These are phyloP conservation scores for Julus scandinavius DNA, from an alignment of 2,888 invertebrate genomes.

Conservation along the genomic window DNA sequence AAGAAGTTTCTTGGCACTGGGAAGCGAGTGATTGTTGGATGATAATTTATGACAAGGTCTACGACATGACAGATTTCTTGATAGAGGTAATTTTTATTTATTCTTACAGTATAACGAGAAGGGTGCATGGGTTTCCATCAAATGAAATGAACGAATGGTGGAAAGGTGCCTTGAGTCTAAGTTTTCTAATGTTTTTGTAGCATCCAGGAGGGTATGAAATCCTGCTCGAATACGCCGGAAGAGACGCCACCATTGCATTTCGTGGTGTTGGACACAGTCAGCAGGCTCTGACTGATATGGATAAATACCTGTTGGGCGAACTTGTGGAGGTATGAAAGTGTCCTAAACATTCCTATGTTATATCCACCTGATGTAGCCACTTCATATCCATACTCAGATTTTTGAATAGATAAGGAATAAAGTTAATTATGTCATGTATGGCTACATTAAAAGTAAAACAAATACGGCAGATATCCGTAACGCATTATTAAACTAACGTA, in stretches of 20 bases:
- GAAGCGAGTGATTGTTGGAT: conserved; percentile 82
- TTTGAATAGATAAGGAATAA: not conserved
- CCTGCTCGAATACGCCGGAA: conserved; percentile 84
- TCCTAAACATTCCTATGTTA: not conserved
- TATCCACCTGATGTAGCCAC: not conserved
- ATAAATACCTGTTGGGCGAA: conserved; percentile 80
- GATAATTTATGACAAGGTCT: conserved; percentile 86
- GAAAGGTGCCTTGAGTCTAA: not conserved
- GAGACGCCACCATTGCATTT: conserved; percentile 85
- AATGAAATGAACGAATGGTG: not conserved
- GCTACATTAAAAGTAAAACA: too few species aligned
- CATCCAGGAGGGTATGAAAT: conserved; percentile 88
- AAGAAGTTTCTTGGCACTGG: conserved; percentile 82
- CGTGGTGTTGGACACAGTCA: conserved; percentile 81
- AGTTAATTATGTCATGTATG: too few species aligned
- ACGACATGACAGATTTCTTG: conserved; percentile 82
- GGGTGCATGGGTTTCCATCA: not conserved
- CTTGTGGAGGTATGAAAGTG: conserved; percentile 72
- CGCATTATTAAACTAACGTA: too few species aligned
- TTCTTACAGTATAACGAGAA: not conserved
- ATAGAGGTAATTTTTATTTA: conserved; percentile 64
- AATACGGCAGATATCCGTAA: too few species aligned
- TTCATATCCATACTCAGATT: not conserved
- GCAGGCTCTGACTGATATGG: conserved; percentile 74
- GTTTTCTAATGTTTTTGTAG: conserved; percentile 65